Evolutionary conservation across 1,140 invertebrate genomes (phyloP), one percentile per base, ranked within the genome.

Genomic region (Coenobita brevimanus): DNA sequence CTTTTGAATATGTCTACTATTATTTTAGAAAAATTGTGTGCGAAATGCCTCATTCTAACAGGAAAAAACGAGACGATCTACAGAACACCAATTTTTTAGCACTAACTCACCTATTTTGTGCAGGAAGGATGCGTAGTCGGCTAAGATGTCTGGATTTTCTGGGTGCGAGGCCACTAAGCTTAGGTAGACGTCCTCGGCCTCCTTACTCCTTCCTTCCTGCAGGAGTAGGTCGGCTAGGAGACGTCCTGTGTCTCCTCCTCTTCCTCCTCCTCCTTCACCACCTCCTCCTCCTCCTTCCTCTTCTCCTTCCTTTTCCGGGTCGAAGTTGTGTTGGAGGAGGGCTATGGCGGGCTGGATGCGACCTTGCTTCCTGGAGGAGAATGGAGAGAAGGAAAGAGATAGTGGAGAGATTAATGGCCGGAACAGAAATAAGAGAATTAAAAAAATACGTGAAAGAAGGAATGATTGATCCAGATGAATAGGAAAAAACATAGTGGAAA

Each of bases 51-150:
- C n/a, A n/a, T n/a, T n/a, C n/a, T n/a, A n/a, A n/a, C n/a, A n/a
- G n/a, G n/a, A n/a, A n/a, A n/a, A n/a, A n/a, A 50, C 46, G 17
- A 50, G 6, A 50, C 46, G 17, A 50, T 50, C 17, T 50, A 50
- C 6, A 50, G 46, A 50, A 8, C 6, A 50, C 6, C 46, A 8
- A 50, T 50, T 50, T 17, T 8, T 50, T 6, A 50, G 17, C 17
- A 82, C 36, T 6, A 10, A 80, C 78, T 15, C 15, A 87, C 84
- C 84, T 60, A 81, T 13, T n/a, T 71, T 80, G n/a, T 81, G 76
- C 0, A 87, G 84, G 46, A 87, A 60, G 50, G 84, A 75, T 1
- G 84, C 84, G 46, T 87, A 87, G 41, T 87, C 64, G 8, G 76
- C 67, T 1, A 80, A n/a, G 30, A 87, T 46, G 1, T 30, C 57